Base-by-base conservation (phyloP, 2,888 invertebrate genomes). In the Dicycla oo region DNA sequence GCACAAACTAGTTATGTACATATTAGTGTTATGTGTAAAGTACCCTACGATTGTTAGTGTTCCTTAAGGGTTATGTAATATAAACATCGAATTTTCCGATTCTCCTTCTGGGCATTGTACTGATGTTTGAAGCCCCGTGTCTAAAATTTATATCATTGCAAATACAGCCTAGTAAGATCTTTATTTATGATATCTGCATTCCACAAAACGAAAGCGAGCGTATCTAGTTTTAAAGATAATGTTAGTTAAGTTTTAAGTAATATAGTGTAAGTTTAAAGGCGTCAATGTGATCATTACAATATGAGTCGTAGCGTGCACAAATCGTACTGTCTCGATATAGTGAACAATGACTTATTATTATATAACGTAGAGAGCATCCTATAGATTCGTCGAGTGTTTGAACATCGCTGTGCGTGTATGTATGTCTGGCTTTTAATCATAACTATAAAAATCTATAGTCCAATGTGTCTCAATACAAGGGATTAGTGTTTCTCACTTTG, bases 11-110 rank as follows among this genome's bases (percentile, higher is more conserved):
- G 92, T 89, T 91, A 60, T 96, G 95, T 95, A 95, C 86, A 96
- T 96, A 95, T 93, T 95, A 95, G 95, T 91, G 91, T 94, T 93
- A 95, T 90, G 88, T 95, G 95, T 95, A 95, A 93, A 95, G 93
- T 94, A 92, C 88, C 90, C 89, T 91, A 90, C 86, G 82, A 86
- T 90, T 85, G 87, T 91, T 93, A 94, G 92, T 89, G 90, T 92
- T 91, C 91, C 91, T 83, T 90, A 90, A 91, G 90, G 78, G 86
- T 88, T 89, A 88, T 94, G 93, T 95, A 93, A 92, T 91, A 93
- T 93, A 93, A 92, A 94, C 95, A 94, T 95, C 94, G 95, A 95
- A 95, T 93, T 91, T 90, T 91, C 91, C 87, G 89, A 92, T 91
- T 91, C 88, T 91, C 89, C 88, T 86, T 88, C 89, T 83, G 95